Evolutionary conservation across 1,140 invertebrate species (phyloP).

Genomic region (Bacillus rossius): DNA sequence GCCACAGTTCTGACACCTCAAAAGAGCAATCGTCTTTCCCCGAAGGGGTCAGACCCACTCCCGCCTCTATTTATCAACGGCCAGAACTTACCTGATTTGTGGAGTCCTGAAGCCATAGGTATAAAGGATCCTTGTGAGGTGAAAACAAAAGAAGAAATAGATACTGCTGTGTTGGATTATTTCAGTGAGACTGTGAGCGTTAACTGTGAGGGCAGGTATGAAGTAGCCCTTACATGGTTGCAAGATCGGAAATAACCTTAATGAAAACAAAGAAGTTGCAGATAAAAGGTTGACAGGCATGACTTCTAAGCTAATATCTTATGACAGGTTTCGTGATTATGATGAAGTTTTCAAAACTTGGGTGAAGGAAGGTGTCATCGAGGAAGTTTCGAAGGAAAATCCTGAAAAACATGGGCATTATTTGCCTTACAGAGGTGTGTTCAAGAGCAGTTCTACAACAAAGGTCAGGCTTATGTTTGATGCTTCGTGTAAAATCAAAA

Average conservation of each 20-base stretch:
- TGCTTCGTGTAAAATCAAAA: conserved; percentile 23
- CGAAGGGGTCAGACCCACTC: too few relatives aligned
- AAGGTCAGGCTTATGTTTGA: conserved; percentile 25
- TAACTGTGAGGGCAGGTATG: conserved; percentile 26
- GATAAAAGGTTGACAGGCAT: conserved; percentile 20
- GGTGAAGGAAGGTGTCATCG: conserved; percentile 29
- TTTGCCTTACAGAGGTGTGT: conserved; percentile 34
- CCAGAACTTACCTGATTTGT: conserved; percentile 31
- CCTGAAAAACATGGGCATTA: conserved; percentile 25
- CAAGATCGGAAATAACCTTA: conserved; percentile 25
- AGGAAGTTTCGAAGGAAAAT: conserved; percentile 25
- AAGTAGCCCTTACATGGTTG: conserved; percentile 32
- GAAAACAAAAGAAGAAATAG: conserved; percentile 20
- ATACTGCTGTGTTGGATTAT: conserved; percentile 25
- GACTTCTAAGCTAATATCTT: conserved; percentile 23
- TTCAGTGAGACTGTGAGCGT: conserved; percentile 29
- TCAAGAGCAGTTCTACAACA: conserved; percentile 32
- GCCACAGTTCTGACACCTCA: too few relatives aligned
- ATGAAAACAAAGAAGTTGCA: conserved; percentile 23
- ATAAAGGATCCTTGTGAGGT: conserved; percentile 34
- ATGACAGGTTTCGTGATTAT: conserved; percentile 29
- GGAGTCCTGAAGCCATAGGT: conserved; percentile 36
- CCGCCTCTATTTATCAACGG: conserved; percentile 22
- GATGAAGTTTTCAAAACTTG: conserved; percentile 30
- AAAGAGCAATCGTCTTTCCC: too few relatives aligned